Base-by-base conservation (phyloP, 1,140 invertebrate genomes). In the Pseudomyrmex gracilis region DNA sequence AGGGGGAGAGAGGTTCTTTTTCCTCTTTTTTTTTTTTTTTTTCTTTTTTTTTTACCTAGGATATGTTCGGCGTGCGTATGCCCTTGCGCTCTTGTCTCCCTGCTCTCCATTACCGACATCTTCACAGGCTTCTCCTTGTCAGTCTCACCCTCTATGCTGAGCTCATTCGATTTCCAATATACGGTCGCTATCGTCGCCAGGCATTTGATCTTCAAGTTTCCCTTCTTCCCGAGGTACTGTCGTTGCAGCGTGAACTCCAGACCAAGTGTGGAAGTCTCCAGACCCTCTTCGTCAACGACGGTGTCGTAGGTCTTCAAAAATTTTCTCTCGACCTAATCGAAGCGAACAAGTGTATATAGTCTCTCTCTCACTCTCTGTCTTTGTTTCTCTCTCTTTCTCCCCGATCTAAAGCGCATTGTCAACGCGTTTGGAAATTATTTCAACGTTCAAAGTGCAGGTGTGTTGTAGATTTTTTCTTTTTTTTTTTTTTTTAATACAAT, bases 151-250 rank as follows among this genome's bases (percentile, higher is more conserved):
- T 96, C 96, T 67, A 97, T 96, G 90, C 96, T 96, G 90, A 97
- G 96, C 93, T 97, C 97, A 90, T 97, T 97, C 90, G 95, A 96
- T 92, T 96, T 95, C 96, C 96, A 97, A 93, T 97, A 97, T 78
- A 97, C 94, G 17, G 96, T 95, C 55, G 95, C 96, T 89, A 97
- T 95, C 55, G 95, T 96, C 10, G 97, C 97, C 87, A 97, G 95
- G 93, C 97, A 97, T 95, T 97, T 97, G 51, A 97, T 94, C 94
- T 97, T 97, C 93, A 97, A 95, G 88, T 96, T 96, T 51, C 96
- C 96, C 58, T 95, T 95, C 85, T 95, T 95, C 34, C 34, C 34
- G 92, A 97, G 97, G 92, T 97, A 96, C 83, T 95, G 94, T 53
- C 92, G 15, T 17, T 95, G 95, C 67, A 97, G 96, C 83, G 95